Evolutionary conservation across 2,888 invertebrate species (phyloP).

Genomic region (Ethmia dodecea): DNA sequence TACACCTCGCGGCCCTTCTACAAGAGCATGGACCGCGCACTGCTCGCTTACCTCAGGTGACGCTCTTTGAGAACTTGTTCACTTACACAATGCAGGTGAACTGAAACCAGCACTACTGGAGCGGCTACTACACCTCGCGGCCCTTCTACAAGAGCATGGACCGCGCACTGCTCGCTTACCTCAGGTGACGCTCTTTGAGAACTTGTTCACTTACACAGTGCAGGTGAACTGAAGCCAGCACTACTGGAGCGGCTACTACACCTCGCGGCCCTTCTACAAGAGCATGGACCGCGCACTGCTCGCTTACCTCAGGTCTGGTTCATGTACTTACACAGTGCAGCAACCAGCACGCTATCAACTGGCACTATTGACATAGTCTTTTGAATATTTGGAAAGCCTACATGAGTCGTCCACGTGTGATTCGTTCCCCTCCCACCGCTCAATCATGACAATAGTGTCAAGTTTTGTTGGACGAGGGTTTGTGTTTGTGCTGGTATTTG

Average conservation of each 20-base stretch:
- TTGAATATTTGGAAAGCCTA: too few species aligned
- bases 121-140: constrained; percentile 95
- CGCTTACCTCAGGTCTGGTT: constrained; percentile 85
- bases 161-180: constrained; percentile 86
- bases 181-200: constrained; percentile 89
- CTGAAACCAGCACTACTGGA: constrained; percentile 96
- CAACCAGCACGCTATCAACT: too few species aligned
- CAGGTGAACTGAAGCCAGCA: constrained; percentile 94
- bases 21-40: constrained; percentile 92
- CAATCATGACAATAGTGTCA: too few species aligned
- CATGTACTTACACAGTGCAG: too few species aligned
- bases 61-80: constrained; percentile 95
- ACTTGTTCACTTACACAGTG: constrained; percentile 98
- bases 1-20: constrained; percentile 96
- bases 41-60: constrained; percentile 86
- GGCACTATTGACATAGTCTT: too few species aligned
- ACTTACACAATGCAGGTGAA: constrained; percentile 98
- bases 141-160: constrained; percentile 97
- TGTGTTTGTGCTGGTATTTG: too few species aligned
- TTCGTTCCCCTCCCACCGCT: too few species aligned
- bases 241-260: constrained; percentile 98
- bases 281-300: constrained; percentile 92
- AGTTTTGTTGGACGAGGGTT: too few species aligned
- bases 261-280: constrained; percentile 96
- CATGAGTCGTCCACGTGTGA: too few species aligned